Base-by-base conservation (phyloP, 2,888 invertebrate genomes). In the Noctuana brunneofusca region DNA sequence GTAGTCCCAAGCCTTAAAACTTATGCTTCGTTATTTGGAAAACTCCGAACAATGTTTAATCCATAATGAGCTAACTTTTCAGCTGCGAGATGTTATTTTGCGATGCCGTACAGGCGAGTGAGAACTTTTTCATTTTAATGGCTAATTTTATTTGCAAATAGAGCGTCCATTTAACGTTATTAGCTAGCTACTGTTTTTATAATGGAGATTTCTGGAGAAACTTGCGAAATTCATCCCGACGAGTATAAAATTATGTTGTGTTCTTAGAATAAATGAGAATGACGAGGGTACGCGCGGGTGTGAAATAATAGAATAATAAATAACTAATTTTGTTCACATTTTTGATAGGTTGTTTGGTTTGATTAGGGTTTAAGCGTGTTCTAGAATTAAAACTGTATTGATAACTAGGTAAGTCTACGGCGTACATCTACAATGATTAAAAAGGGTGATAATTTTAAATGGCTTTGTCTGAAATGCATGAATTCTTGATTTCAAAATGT, bases 61-160 rank as follows among this genome's bases (percentile, higher is more conserved):
- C 27, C 41, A 18, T 52, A 58, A 58, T 52, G 52, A 58, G 50
- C 52, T 58, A 52, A 58, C 58, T 58, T 58, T 52, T 52, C 41
- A 43, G 41, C 41, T 48, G 32, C 18, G 52, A 27, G 58, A 30
- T 24, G 18, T 58, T 58, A 32, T 50, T 58, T 22, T 11, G 24
- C 52, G 41, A 38, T 18, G 46, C 32, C n/a, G 27, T n/a, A 8
- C 18, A 30, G 56, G 30, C 56, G 46, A 46, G 27, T 20, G 30
- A 46, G 56, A 56, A 46, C 48, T 57, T 57, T 57, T 48, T 57
- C 57, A 57, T 57, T 20, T 48, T 48, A 57, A 57, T 57, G 22
- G 57, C 57, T 57, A 49, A 57, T 57, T 57, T 57, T 43, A 43
- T 57, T 57, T 22, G 57, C 48, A 35, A 57, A 57, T 57, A 46